Evolutionary conservation across 2,113 vertebrate genomes (phyloP).

Genomic region (Pao palembangensis): DNA sequence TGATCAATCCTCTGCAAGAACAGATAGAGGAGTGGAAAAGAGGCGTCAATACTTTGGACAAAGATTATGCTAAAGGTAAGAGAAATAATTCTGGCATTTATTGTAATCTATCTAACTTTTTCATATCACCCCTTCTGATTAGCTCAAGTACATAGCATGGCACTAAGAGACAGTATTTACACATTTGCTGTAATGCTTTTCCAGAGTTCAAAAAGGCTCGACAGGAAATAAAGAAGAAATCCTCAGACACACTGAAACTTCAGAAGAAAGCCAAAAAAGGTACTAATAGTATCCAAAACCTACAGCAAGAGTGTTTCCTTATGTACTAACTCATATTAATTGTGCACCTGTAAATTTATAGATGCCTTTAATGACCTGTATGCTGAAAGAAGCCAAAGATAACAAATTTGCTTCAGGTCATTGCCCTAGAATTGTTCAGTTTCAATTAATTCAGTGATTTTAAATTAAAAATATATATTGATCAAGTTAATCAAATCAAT

Average conservation of each 20-base stretch:
- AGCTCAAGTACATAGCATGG: neutral
- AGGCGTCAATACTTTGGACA: slow-evolving; percentile 89
- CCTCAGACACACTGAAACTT: slow-evolving; percentile 93
- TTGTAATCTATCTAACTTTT: neutral
- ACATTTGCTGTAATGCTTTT: slow-evolving; percentile 12
- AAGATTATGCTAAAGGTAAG: slow-evolving; percentile 92
- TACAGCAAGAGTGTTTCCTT: neutral
- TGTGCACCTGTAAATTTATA: neutral
- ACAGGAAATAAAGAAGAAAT: slow-evolving; percentile 97
- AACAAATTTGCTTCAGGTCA: neutral
- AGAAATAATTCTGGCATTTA: neutral
- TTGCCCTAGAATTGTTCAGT: neutral
- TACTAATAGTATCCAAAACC: slow-evolving; percentile 44
- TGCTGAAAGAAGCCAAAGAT: neutral
- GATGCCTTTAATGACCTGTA: neutral
- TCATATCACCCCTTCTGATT: neutral
- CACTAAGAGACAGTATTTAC: neutral
- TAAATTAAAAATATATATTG: no score
- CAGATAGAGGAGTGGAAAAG: slow-evolving; percentile 98
- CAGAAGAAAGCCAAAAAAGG: slow-evolving; percentile 99
- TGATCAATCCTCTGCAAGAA: slow-evolving; percentile 95
- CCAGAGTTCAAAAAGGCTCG: slow-evolving; percentile 93
- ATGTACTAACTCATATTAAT: neutral
- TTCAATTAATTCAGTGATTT: neutral
- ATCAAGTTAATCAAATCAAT: no score